These are phyloP conservation scores for Corythornis leucogaster DNA, from an alignment of 2,797 vertebrate genomes.

Conservation along the genomic window DNA sequence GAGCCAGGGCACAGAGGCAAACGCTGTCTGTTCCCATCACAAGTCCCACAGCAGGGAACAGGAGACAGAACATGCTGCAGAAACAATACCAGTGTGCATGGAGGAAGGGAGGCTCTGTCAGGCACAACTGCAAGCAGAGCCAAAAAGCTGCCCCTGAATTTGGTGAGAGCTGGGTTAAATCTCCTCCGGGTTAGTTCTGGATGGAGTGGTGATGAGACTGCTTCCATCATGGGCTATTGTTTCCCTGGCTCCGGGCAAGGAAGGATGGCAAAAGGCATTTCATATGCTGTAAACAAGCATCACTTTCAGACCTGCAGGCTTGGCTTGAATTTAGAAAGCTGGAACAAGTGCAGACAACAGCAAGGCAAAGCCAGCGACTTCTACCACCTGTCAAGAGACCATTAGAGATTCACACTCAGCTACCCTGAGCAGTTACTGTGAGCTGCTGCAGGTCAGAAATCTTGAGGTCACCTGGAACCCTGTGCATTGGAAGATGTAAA, in stretches of 20 bases:
- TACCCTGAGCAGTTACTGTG: rapidly evolving
- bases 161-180: neutral
- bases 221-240: neutral
- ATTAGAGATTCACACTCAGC: neutral
- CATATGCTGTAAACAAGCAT: neutral
- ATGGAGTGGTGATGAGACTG: neutral
- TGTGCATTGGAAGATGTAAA: neutral
- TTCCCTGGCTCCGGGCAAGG: neutral
- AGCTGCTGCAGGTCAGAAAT: neutral
- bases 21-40: neutral
- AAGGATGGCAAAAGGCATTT: neutral
- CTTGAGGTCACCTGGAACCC: neutral
- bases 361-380: neutral
- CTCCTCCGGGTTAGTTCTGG: neutral
- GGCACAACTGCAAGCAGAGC: neutral
- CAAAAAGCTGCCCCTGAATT: neutral
- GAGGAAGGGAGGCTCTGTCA: neutral
- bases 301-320: neutral
- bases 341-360: neutral
- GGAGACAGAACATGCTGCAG: neutral
- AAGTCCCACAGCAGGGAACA: neutral
- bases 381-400: neutral
- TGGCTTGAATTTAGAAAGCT: neutral
- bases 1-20: neutral
- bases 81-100: neutral